Evolutionary conservation across 2,888 invertebrate genomes (phyloP), one percentile per base, ranked within the genome.

Genomic region (Epicampocera succincta): DNA sequence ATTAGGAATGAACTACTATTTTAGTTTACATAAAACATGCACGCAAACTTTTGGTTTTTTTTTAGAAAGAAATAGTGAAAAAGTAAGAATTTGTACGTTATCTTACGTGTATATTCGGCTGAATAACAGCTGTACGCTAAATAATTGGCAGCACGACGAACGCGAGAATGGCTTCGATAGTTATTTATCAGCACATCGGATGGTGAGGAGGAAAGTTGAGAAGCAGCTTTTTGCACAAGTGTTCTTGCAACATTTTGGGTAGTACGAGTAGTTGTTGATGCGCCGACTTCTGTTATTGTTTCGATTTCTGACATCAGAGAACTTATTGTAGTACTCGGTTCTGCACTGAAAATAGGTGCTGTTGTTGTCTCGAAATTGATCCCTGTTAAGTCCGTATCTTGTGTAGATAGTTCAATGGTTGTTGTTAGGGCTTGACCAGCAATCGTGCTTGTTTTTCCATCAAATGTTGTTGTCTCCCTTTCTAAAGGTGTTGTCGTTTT

Each of bases 71-170:
- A 25, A 25, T 3, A 25, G 25, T 11, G 12, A 40, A 13, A 17
- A 13, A 29, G 17, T 48, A 21, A 13, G 21, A n/a, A n/a, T 38
- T n/a, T 15, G 9, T 21, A 9, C 3, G 3, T 11, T 8, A 1
- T 9, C 5, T 52, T 54, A 85, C 85, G 81, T 54, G 65, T 69
- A n/a, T 65, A 52, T 11, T 80, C 40, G 8, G 86, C 85, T 48
- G 83, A 86, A 50, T 87, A 90, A 72, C 89, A 89, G 33, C 83
- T 85, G 38, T 82, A 85, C 2, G 52, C 8, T 13, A 58, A 21
- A 2, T 33, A 25, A 12, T 44, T 17, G 25, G 77, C 84, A 9
- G 19, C 58, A 5, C 86, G 83, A 6, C 58, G 76, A 17, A 11
- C 21, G 1, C 84, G 80, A 3, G 84, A 74, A 38, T 75, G 56